phyloP scores from a whole-genome alignment of 1,140 invertebrate species.

The Scylla paramamosain region DNA sequence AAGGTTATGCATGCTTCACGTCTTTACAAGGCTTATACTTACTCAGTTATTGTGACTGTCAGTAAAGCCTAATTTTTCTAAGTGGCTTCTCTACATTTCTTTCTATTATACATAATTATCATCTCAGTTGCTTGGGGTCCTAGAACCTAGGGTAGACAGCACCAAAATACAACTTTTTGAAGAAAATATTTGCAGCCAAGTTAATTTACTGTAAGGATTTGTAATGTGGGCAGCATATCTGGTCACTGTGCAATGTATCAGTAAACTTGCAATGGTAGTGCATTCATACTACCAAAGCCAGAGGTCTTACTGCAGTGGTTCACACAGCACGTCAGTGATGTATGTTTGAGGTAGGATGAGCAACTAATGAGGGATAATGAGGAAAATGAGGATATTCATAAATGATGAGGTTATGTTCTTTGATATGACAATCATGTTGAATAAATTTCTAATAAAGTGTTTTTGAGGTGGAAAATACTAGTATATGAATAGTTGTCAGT shows the following conservation, averaged over 20 bases:
- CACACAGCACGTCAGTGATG: slow-evolving; percentile 49
- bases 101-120: slow-evolving; percentile 70
- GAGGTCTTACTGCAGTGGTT: slow-evolving; percentile 47
- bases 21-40: slow-evolving; percentile 74
- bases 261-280: background rate
- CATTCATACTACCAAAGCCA: background rate
- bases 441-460: background rate
- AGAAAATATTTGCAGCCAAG: slow-evolving; percentile 25
- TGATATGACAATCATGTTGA: background rate
- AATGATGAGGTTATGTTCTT: background rate
- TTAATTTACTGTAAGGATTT: slow-evolving; percentile 30
- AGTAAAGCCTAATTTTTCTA: slow-evolving; percentile 68
- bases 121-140: slow-evolving; percentile 71
- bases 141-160: slow-evolving; percentile 72
- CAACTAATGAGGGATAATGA: slow-evolving; percentile 32
- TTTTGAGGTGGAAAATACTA: background rate
- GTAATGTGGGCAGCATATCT: slow-evolving; percentile 37
- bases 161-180: slow-evolving; percentile 62
- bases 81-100: slow-evolving; percentile 66
- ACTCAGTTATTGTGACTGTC: slow-evolving; percentile 71
- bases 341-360: slow-evolving; percentile 64
- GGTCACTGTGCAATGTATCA: slow-evolving; percentile 38
- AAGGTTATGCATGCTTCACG: slow-evolving; percentile 59
- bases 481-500: background rate
- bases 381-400: background rate